Conservation (phyloP, 2,888 invertebrate genomes). For the Chirona hameri region DNA sequence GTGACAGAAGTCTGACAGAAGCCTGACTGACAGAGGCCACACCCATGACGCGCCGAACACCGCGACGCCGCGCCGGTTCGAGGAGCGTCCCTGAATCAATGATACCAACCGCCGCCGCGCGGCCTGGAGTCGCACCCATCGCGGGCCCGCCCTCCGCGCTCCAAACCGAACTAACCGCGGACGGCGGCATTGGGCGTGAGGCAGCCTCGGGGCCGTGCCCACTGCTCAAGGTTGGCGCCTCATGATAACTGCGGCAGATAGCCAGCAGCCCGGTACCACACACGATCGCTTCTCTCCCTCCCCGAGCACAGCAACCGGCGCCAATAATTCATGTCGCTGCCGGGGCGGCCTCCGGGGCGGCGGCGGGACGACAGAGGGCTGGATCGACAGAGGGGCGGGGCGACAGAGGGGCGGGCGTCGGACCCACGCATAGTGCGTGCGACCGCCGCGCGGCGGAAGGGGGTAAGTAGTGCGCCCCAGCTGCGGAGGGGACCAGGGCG, state of each 20-base stretch:
- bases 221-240: background rate
- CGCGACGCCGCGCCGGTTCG: background rate
- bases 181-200: too few species aligned
- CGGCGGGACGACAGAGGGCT: background rate
- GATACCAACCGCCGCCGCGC: too few species aligned
- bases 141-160: too few species aligned
- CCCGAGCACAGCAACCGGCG: background rate
- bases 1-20: too few species aligned
- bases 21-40: too few species aligned
- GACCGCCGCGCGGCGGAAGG: background rate
- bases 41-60: too few species aligned
- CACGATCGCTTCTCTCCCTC: background rate
- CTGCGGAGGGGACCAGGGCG: background rate
- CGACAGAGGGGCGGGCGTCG: background rate
- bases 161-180: too few species aligned
- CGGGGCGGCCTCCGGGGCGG: background rate
- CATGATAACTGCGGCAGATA: background rate
- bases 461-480: conserved; percentile 12
- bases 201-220: background rate
- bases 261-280: background rate
- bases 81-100: too few species aligned
- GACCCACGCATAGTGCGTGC: background rate
- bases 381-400: background rate
- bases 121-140: too few species aligned
- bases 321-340: background rate